phyloP scores from a whole-genome alignment of 2,888 invertebrate species.

The Heliconius cydno region DNA sequence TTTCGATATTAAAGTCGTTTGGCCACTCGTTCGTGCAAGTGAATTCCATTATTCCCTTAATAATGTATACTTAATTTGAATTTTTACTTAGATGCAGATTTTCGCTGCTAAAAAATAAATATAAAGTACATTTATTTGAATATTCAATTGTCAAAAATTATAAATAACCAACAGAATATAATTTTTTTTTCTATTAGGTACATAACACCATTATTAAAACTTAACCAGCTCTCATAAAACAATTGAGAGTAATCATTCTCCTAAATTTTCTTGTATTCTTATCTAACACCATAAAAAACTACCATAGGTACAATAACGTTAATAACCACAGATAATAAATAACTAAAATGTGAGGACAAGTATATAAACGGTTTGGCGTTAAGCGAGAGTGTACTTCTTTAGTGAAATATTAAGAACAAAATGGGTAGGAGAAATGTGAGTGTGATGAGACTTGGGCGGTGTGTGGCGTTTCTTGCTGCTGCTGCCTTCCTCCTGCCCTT shows the following conservation, averaged over 20 bases:
- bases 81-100: slow-evolving; percentile 3
- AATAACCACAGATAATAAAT: slow-evolving; percentile 8
- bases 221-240: not conserved
- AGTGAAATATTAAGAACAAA: slow-evolving; percentile 32
- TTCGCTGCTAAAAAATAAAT: not conserved
- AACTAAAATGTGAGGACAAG: slow-evolving; percentile 16
- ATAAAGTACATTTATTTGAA: not conserved
- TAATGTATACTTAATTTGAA: slow-evolving; percentile 25
- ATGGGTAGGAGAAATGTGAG: slow-evolving; percentile 74
- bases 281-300: not conserved
- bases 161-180: not conserved
- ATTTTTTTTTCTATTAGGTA: not conserved
- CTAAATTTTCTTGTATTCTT: not conserved
- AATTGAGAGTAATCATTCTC: slow-evolving; percentile 18
- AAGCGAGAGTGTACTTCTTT: slow-evolving; percentile 33
- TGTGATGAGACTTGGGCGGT: slow-evolving; percentile 81
- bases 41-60: slow-evolving; percentile 34
- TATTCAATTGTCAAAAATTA: not conserved
- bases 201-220: not conserved
- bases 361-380: not conserved
- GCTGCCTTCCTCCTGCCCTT: slow-evolving; percentile 84
- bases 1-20: slow-evolving; percentile 51
- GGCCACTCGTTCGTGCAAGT: slow-evolving; percentile 35
- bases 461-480: slow-evolving; percentile 84
- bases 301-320: not conserved